These are phyloP conservation scores for Geodia barretti DNA, from an alignment of 37 sponge, comb jelly and placozoan genomes.

Conservation along the genomic window DNA sequence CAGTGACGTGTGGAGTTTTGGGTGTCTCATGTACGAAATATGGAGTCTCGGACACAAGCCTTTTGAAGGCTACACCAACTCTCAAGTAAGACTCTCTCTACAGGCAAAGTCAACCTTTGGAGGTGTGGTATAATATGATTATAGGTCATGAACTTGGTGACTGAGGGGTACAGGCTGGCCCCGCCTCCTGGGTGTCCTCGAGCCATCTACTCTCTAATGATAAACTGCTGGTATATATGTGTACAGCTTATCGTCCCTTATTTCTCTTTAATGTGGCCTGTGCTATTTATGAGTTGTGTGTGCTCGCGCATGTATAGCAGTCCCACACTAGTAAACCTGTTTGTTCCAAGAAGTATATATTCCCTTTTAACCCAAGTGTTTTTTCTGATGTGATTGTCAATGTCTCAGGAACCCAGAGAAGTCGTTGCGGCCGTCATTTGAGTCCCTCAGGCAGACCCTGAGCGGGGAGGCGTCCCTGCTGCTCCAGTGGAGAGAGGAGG, in stretches of 20 bases:
- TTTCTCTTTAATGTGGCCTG: too few species aligned
- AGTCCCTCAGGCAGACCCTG: not conserved
- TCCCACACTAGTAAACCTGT: too few species aligned
- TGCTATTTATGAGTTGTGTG: too few species aligned
- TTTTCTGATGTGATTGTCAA: not conserved
- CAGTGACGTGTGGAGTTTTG: slow-evolving; percentile 24
- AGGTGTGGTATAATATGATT: too few species aligned
- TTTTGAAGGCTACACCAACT: slow-evolving; percentile 1
- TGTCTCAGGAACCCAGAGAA: not conserved
- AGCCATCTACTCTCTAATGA: slow-evolving; percentile 10
- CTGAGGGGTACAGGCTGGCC: not conserved
- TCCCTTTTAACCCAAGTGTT: too few species aligned
- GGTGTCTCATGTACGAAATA: slow-evolving; percentile 30
- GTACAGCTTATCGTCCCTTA: not conserved
- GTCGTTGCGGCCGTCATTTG: not conserved
- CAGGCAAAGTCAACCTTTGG: not conserved
- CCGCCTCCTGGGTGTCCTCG: slow-evolving; percentile 30
- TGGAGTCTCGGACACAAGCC: slow-evolving; percentile 24
- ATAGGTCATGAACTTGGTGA: not conserved
- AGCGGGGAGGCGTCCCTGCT: not conserved
- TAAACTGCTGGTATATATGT: slow-evolving; percentile 17
- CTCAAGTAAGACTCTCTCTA: not conserved
- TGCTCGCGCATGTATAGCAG: too few species aligned
- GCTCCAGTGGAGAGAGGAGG: not conserved
- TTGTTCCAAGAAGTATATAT: too few species aligned